These are phyloP conservation scores for Tinamus major DNA, from an alignment of 2,797 vertebrate genomes.

Conservation along the genomic window DNA sequence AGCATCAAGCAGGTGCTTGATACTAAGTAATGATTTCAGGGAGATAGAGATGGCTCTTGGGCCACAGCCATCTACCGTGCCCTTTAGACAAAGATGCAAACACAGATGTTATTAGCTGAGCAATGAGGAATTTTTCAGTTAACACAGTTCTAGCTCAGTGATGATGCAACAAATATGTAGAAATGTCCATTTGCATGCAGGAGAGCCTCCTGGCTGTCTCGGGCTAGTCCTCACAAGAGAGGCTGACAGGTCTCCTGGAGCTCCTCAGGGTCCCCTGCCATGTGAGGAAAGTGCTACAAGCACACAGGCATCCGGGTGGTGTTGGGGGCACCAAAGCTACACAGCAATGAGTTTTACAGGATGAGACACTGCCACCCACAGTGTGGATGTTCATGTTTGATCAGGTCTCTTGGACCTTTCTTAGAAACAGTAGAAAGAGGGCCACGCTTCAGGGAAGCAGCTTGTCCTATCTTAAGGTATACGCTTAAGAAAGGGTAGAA, in stretches of 20 bases:
- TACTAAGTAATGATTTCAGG: neutral
- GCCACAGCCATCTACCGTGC: neutral
- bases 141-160: neutral
- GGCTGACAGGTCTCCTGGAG: neutral
- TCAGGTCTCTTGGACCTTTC: neutral
- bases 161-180: neutral
- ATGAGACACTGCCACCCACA: neutral
- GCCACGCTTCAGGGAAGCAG: neutral
- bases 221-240: neutral
- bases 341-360: neutral
- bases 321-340: neutral
- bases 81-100: neutral
- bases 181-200: neutral
- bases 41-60: neutral
- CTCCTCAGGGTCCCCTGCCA: fast-evolving
- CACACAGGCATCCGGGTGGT: neutral
- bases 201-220: neutral
- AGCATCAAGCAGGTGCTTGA: neutral
- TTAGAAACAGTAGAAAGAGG: neutral
- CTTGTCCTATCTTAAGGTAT: neutral
- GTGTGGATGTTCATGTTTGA: neutral
- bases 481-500: neutral
- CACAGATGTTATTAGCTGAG: neutral
- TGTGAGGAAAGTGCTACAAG: neutral
- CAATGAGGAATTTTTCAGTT: neutral